Evolutionary conservation across 2,797 vertebrate genomes (phyloP), one percentile per base, ranked within the genome.

Genomic region (Echeneis naucrates): DNA sequence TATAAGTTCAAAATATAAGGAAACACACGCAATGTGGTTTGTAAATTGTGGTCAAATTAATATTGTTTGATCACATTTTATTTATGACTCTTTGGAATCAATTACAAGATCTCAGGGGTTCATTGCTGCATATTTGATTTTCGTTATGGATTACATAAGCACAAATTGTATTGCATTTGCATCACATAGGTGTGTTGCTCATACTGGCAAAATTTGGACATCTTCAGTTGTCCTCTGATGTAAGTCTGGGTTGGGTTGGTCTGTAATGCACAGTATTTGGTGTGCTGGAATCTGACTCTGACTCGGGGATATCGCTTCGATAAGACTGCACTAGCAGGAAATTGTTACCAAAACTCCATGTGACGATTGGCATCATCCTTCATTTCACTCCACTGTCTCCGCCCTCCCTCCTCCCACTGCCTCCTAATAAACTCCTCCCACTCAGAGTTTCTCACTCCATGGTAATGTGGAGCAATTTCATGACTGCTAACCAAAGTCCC

Each of bases 361-460:
- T 17, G 54, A 32, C 64, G 60, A 35, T 48, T 71, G 50, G 30
- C 54, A 62, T 61, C 71, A 60, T 78, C 73, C 59, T 66, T 45
- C 35, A 55, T 72, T 72, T 54, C 48, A 50, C 45, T 76, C 54
- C 62, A 69, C 52, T 27, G n/a, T 62, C 60, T 57, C 58, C 59
- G 67, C 71, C n/a, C n/a, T n/a, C n/a, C n/a, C n/a, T n/a, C n/a
- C n/a, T n/a, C n/a, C n/a, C n/a, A n/a, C n/a, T n/a, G n/a, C n/a
- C n/a, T n/a, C 60, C 24, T 24, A 40, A 56, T 38, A 56, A 75
- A 78, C 76, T 63, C 67, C 65, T 75, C 70, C 67, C 63, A 30
- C 14, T 66, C 8, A 14, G 32, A 8, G 1, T 55, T 69, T 48
- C 13, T 58, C 8, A 19, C 47, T 50, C n/a, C 48, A 32, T 40